Percentiles rank a stretch among this genome's conserved stretches.
These are phyloP conservation scores for Rutpela maculata DNA, from an alignment of 2,888 invertebrate species.

Conservation along the genomic window DNA sequence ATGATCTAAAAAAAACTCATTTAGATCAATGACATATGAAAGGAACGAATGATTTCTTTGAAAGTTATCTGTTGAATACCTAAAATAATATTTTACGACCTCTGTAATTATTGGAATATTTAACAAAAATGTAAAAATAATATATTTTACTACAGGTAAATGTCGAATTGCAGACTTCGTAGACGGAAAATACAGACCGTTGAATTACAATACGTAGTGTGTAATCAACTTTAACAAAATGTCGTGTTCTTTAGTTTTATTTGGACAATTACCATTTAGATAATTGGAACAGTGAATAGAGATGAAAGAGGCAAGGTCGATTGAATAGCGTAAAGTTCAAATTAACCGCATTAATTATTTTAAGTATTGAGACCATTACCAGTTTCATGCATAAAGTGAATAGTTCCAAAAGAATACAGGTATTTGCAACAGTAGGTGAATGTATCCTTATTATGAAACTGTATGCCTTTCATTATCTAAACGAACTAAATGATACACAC, in stretches of 20 bases:
- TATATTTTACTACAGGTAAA: no score
- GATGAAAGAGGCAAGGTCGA: background rate
- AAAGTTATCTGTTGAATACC: no score
- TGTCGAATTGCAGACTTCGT: background rate
- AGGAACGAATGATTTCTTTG: no score
- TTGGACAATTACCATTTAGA: background rate
- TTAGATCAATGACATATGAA: no score
- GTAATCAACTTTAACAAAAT: background rate
- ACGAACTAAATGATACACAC: no score
- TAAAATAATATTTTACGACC: no score
- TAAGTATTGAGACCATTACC: background rate
- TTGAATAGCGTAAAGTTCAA: background rate
- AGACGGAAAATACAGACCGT: background rate
- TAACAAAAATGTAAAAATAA: no score
- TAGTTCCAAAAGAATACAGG: background rate
- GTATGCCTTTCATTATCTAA: no score
- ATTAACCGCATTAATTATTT: background rate
- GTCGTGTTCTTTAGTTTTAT: background rate
- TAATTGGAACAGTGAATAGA: background rate
- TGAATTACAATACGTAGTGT: background rate
- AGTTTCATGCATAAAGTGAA: no score
- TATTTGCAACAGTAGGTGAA: background rate
- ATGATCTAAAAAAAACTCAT: no score
- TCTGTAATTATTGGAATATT: no score
- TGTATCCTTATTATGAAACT: no score